Conservation (phyloP, 30 jellyfish, hydroid and myxozoan genomes). For the Chironex yamaguchii region DNA sequence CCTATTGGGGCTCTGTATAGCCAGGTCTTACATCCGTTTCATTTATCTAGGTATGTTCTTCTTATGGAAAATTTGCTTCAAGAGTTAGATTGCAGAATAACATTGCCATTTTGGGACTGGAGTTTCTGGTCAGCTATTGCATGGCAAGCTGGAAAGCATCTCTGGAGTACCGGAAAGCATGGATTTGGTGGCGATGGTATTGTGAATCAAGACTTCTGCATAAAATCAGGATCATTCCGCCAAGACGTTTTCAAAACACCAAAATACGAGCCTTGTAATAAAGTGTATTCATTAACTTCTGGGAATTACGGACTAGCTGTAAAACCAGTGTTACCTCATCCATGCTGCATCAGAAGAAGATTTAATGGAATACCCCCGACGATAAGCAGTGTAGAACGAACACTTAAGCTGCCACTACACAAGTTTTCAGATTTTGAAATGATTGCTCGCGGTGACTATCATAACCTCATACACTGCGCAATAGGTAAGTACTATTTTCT, state of each 20-base stretch:
- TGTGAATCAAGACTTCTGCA: constrained; percentile 76
- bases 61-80: constrained; percentile 82
- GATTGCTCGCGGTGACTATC: constrained; percentile 57
- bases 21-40: not conserved
- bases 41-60: constrained; percentile 43
- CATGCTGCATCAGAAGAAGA: constrained; percentile 79
- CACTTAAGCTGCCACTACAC: constrained; percentile 13
- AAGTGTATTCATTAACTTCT: not conserved
- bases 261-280: not conserved
- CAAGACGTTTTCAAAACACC: not conserved
- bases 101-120: constrained; percentile 97
- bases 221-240: constrained; percentile 81
- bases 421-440: constrained; percentile 63
- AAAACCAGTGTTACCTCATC: not conserved
- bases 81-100: constrained; percentile 81
- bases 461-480: constrained; percentile 73
- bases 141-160: constrained; percentile 69
- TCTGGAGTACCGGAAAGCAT: constrained; percentile 68
- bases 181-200: constrained; percentile 96
- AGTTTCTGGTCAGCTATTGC: constrained; percentile 78
- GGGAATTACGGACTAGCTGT: not conserved
- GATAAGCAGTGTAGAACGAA: constrained; percentile 23
- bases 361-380: constrained; percentile 82
- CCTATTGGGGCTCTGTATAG: too few relatives aligned
- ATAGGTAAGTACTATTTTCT: constrained; percentile 69